phyloP scores from a whole-genome alignment of 1,140 invertebrate species.

The honey bee (Apis mellifera) region Amel_HAv3.1 CM009941.2:11809501-11810000 shows the following conservation, averaged over 20 bases:
- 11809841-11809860: constrained; percentile 94
- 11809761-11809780: constrained; percentile 79
- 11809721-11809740: constrained; percentile 78
- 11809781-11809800: constrained; percentile 78
- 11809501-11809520: constrained; percentile 26
- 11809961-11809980: too few species aligned
- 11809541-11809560: neutral
- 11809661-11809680: constrained; percentile 64
- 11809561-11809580: neutral
- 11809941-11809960: too few species aligned
- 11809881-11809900: constrained; percentile 99
- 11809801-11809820: constrained; percentile 74
- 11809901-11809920: constrained; percentile 39
- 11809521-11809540: neutral
- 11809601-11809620: neutral
- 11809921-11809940: too few species aligned
- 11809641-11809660: constrained; percentile 11
- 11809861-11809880: constrained; percentile 97
- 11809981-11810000: too few species aligned
- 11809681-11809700: constrained; percentile 79
- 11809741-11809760: constrained; percentile 79
- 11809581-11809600: neutral
- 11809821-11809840: constrained; percentile 88
- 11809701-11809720: constrained; percentile 79
- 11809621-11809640: neutral